Evolutionary conservation across 2,888 invertebrate species (phyloP), one percentile per base, ranked within the genome.

Genomic region (Pyrrhia umbra): DNA sequence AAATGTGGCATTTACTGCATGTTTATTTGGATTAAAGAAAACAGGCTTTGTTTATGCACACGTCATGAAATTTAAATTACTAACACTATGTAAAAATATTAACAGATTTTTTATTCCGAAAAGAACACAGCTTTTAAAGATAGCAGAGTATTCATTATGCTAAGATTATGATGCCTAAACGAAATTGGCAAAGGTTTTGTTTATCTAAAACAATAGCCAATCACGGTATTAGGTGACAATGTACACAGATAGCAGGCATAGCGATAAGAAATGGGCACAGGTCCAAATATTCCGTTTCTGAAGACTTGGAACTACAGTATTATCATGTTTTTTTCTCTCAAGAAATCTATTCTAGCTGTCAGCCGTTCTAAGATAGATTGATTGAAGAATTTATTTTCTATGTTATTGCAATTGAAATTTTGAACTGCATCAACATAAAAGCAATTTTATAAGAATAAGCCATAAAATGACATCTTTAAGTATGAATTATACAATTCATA

Each of bases 401-500:
- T 2, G 4, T 1, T 1, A 18, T 5, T 13, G 27, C 45, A 30
- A 30, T 55, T 66, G 45, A 30, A 55, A 63, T 6, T 55, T 39
- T 2, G 0, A 39, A 63, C 15, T 27, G 15, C 63, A 3, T 6
- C n/a, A 30, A 66, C 30, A n/a, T 46, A 55, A 39, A 46, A 23
- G 39, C 43, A 9, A 58, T 46, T 43, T 25, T 13, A 40, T 58
- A 68, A 34, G 16, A 20, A 45, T 50, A 68, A n/a, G 42, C 23
- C 45, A 15, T 58, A 49, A 39, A 13, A 43, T 50, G 68, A n/a
- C 37, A 50, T 34, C 20, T 16, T 30, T 9, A 49, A 68, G 58
- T 45, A 45, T 20, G 49, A 45, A 66, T 58, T 58, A 50, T 58
- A 45, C 30, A 68, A 58, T 39, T 21, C 20, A n/a, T n/a, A n/a